These are phyloP conservation scores for Beaufortia kweichowensis DNA, from an alignment of 2,113 vertebrate species.

Conservation along the genomic window DNA sequence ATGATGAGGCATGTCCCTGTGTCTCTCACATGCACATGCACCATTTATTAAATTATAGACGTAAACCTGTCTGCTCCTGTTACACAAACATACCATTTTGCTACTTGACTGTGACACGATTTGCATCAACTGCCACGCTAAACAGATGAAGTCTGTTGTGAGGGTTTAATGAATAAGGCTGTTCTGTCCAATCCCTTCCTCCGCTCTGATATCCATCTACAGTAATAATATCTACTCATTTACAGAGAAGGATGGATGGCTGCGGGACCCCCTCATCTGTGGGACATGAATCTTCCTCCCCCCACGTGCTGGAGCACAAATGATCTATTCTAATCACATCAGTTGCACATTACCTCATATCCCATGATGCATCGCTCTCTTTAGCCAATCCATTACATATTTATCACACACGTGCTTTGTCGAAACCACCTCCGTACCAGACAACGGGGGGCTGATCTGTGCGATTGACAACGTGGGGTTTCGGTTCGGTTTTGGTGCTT, in stretches of 20 bases:
- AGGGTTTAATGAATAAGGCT: constrained; percentile 43
- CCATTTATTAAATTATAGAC: constrained; percentile 42
- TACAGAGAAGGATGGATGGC: constrained; percentile 45
- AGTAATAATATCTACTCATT: constrained; percentile 53
- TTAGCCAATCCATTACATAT: constrained; percentile 56
- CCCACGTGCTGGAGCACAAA: constrained; percentile 26
- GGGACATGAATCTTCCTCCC: constrained; percentile 5
- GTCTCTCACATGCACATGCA: constrained; percentile 31
- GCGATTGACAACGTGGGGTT: constrained; percentile 37
- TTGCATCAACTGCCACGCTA: constrained; percentile 49
- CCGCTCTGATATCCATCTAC: constrained; percentile 43
- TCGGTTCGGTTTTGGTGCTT: not conserved
- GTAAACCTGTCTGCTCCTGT: constrained; percentile 36
- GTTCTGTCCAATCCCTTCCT: constrained; percentile 43
- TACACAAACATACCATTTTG: constrained; percentile 37
- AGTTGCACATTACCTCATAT: constrained; percentile 52
- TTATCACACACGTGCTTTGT: constrained; percentile 41
- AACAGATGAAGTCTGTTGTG: constrained; percentile 49
- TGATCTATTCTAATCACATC: constrained; percentile 57
- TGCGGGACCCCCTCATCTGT: constrained; percentile 29
- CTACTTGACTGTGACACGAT: constrained; percentile 35
- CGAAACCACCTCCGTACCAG: constrained; percentile 20
- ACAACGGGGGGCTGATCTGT: constrained; percentile 20
- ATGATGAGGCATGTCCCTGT: constrained; percentile 36
- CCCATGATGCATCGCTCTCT: constrained; percentile 52